phyloP scores from a whole-genome alignment of 2,888 invertebrate species.

The Homarus gammarus region DNA sequence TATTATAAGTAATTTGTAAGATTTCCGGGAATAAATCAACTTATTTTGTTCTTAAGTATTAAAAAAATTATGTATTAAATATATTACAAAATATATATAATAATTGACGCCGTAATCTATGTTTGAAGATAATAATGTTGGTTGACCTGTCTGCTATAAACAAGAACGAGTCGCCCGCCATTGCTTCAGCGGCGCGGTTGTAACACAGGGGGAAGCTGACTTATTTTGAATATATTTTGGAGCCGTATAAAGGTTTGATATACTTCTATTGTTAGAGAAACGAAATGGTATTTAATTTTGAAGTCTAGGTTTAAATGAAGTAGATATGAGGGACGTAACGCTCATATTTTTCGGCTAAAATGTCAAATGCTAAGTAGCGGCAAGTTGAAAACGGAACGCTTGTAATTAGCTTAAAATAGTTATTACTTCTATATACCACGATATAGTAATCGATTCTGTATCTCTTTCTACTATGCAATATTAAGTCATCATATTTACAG shows the following conservation, averaged over 20 bases:
- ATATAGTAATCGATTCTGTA: no score
- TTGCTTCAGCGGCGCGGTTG: conserved; percentile 14
- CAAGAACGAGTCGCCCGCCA: conserved; percentile 50
- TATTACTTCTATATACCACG: no score
- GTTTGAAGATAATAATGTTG: background rate
- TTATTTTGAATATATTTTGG: background rate
- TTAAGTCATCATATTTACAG: no score
- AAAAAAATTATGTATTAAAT: background rate
- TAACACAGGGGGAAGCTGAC: background rate
- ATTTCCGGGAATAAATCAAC: background rate
- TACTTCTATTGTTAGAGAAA: background rate
- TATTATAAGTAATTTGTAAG: background rate
- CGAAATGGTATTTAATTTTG: background rate
- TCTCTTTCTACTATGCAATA: no score
- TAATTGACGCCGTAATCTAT: background rate
- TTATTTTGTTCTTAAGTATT: background rate
- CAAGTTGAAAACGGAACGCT: background rate
- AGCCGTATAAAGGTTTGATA: background rate
- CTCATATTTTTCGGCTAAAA: background rate
- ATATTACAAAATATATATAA: background rate
- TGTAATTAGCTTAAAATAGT: background rate
- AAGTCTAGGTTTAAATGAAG: no score
- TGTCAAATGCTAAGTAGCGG: background rate
- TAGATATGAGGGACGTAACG: no score
- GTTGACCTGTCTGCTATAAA: conserved; percentile 43